Base-by-base conservation (phyloP, 92 coral and sea anemone genomes). In the Ricordea florida region DNA sequence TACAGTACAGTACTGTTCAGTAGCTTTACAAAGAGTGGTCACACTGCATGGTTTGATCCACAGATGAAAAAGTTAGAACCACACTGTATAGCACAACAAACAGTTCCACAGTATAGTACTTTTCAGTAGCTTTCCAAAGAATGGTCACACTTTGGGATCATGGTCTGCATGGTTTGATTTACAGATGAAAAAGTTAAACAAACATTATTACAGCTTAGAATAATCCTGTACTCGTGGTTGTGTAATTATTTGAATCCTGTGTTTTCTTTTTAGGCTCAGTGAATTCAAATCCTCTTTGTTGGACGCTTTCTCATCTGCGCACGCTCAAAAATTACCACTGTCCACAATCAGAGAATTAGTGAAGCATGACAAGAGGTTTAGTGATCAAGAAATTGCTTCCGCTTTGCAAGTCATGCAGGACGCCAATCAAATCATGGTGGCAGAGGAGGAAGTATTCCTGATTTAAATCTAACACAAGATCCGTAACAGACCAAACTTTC, bases 321-420 rank as follows among this genome's bases (percentile, higher is more conserved):
- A 94, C 35, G 91, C 78, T 4, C 98, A 94, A 33, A 76, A 92
- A 0, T 45, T 94, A 55, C 86, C 97, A 32, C 78, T 94, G 57
- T 75, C 64, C 15, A 76, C 87, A 13, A 85, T 83, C 10, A 94
- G 80, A 50, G 78, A 42, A 20, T 87, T 96, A 4, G 69, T 94
- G 22, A 83, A 85, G 74, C 52, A 80, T 30, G 77, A 78, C 13
- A 57, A 69, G 61, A 57, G 80, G 24, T 93, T 91, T 50, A 84
- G 84, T 5, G 81, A 78, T 22, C 72, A 66, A 13, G 98, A 93
- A 78, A 85, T 93, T 38, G 76, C 81, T 1, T 83, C 88, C 15
- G 98, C 94, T 8, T 52, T 94, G 32, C 60, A 86, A 42, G 84
- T 79, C 75, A 94, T 94, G 98, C 87, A 92, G 50, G 88, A 91